Percentiles rank a stretch among this genome's conserved stretches.
Conservation (phyloP, 2,113 vertebrate genomes). For the Melanocharis versteri region DNA sequence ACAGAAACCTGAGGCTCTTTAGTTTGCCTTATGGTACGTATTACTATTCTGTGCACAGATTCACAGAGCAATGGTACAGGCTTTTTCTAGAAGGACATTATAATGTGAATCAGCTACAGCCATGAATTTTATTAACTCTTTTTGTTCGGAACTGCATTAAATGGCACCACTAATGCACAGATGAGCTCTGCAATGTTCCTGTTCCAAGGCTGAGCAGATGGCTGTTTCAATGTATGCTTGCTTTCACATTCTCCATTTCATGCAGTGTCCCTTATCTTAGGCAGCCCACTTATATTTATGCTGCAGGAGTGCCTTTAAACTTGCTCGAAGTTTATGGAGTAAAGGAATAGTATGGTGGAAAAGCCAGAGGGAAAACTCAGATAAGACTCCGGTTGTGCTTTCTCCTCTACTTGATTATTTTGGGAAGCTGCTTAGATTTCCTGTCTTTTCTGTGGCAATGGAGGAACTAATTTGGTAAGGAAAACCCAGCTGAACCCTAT, state of each 20-base stretch:
- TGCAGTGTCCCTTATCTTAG: conserved; percentile 26
- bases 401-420: conserved; percentile 16
- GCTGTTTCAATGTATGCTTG: conserved; percentile 35
- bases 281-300: conserved; percentile 20
- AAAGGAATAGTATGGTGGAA: background rate
- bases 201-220: conserved; percentile 59
- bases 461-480: background rate
- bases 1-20: conserved; percentile 27
- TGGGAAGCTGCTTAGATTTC: conserved; percentile 3
- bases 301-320: conserved; percentile 31
- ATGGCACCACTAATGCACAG: conserved; percentile 32
- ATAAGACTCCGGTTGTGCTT: conserved; percentile 29
- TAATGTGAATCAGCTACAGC: conserved; percentile 51
- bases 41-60: conserved; percentile 57
- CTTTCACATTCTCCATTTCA: conserved; percentile 58
- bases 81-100: conserved; percentile 40
- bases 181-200: conserved; percentile 47
- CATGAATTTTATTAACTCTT: conserved; percentile 63
- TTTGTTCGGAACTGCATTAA: conserved; percentile 59
- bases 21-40: background rate
- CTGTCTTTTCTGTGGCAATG: background rate
- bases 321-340: conserved; percentile 6
- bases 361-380: conserved; percentile 49
- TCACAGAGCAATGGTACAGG: background rate
- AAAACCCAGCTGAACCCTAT: background rate